phyloP scores from a whole-genome alignment of 2,888 invertebrate species.

The Caenorhabditis drosophilae region DNA sequence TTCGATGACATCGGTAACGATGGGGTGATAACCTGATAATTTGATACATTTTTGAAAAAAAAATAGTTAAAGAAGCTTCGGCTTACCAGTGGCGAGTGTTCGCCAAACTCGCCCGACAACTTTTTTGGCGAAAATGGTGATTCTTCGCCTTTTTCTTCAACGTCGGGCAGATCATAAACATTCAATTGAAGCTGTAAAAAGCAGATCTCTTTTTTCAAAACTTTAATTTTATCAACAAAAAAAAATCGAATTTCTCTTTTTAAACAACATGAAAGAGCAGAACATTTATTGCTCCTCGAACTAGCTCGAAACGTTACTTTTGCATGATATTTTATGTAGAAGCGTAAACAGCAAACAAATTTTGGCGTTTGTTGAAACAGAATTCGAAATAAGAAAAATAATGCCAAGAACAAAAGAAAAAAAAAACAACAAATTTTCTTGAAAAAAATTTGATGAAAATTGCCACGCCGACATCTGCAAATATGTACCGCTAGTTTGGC shows the following conservation, averaged over 20 bases:
- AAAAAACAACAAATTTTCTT: background rate
- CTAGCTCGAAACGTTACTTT: too few relatives aligned
- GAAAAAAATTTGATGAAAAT: background rate
- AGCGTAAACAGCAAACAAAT: background rate
- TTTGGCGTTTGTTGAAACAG: background rate
- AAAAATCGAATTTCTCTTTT: slow-evolving; percentile 1
- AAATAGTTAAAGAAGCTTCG: too few relatives aligned
- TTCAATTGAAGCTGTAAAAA: slow-evolving; percentile 52
- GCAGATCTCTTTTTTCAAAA: too few relatives aligned
- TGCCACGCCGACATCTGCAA: too few relatives aligned
- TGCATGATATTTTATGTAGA: too few relatives aligned
- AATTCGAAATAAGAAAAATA: background rate
- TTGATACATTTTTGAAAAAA: too few relatives aligned
- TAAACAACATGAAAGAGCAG: background rate
- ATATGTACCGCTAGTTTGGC: too few relatives aligned
- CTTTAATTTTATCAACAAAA: too few relatives aligned
- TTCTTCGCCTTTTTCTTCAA: slow-evolving; percentile 63
- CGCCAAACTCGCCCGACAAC: slow-evolving; percentile 22
- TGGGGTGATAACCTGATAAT: slow-evolving; percentile 35
- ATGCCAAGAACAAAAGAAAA: too few relatives aligned
- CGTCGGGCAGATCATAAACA: slow-evolving; percentile 63
- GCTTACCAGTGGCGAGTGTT: slow-evolving; percentile 28
- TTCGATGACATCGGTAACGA: slow-evolving; percentile 23
- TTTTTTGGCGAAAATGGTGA: slow-evolving; percentile 44
- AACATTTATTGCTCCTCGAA: background rate